phyloP scores from a whole-genome alignment of 2,797 vertebrate species.

The Hybognathus amarus region DNA sequence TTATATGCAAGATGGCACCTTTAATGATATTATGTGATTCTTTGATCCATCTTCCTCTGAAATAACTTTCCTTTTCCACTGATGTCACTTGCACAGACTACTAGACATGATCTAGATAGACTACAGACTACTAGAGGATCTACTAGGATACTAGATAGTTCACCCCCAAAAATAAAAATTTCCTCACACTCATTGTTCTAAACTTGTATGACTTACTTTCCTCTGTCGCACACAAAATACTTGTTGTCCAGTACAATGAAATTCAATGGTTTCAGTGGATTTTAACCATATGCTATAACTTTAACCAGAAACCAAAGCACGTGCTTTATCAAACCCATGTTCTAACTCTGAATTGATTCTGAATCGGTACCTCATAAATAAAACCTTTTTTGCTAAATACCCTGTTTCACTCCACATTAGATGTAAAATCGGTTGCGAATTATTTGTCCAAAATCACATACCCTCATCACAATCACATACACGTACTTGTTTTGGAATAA shows the following conservation, averaged over 20 bases:
- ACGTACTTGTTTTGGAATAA: no score
- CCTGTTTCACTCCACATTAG: background rate
- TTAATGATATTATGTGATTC: background rate
- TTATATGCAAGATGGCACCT: no score
- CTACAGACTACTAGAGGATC: no score
- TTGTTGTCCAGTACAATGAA: no score
- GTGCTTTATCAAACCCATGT: background rate
- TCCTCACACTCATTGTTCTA: background rate
- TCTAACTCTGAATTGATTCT: background rate
- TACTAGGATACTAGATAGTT: no score
- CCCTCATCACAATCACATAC: no score
- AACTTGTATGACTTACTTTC: background rate
- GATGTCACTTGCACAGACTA: background rate
- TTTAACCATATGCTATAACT: background rate
- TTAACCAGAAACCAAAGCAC: background rate
- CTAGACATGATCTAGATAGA: background rate
- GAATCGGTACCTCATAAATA: background rate
- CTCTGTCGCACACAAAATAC: no score
- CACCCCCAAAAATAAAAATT: no score
- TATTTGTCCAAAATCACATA: no score
- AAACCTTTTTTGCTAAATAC: background rate
- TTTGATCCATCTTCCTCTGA: background rate
- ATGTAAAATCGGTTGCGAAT: background rate
- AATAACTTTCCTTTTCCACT: background rate
- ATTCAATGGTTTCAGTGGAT: background rate